phyloP scores from a whole-genome alignment of 2,888 invertebrate species.

The Marronus borbonicus region DNA sequence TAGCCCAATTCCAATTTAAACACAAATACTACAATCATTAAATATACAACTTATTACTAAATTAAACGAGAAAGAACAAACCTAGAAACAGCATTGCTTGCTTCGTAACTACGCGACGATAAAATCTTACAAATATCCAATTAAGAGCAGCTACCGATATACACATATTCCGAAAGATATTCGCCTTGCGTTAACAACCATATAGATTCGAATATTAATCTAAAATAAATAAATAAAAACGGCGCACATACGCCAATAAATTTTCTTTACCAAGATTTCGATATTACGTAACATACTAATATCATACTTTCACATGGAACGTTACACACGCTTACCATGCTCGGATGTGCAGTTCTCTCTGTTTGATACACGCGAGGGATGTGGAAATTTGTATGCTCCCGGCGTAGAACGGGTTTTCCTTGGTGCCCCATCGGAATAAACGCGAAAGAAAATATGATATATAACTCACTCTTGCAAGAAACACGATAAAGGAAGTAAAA shows the following conservation, averaged over 20 bases:
- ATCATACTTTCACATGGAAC: not conserved
- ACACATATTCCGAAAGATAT: not conserved
- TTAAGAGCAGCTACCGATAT: not conserved
- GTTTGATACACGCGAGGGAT: not conserved
- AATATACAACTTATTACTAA: not conserved
- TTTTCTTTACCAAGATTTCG: not conserved
- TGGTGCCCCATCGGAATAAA: not conserved
- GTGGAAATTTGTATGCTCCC: not conserved
- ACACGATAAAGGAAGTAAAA: conserved; percentile 2
- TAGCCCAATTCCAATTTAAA: not conserved
- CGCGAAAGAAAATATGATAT: conserved; percentile 8
- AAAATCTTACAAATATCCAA: conserved; percentile 7
- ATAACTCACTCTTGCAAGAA: not conserved
- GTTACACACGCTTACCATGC: not conserved
- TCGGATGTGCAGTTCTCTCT: not conserved
- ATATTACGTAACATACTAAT: conserved; percentile 9
- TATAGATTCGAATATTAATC: not conserved
- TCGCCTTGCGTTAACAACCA: not conserved
- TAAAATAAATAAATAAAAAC: not conserved
- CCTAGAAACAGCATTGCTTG: not conserved
- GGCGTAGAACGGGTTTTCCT: not conserved
- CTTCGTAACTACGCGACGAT: not conserved
- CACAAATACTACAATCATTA: not conserved
- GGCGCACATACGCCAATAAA: conserved; percentile 6
- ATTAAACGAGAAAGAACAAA: not conserved